phyloP scores from a whole-genome alignment of 1,140 invertebrate species.

The Diuraphis noxia region DNA sequence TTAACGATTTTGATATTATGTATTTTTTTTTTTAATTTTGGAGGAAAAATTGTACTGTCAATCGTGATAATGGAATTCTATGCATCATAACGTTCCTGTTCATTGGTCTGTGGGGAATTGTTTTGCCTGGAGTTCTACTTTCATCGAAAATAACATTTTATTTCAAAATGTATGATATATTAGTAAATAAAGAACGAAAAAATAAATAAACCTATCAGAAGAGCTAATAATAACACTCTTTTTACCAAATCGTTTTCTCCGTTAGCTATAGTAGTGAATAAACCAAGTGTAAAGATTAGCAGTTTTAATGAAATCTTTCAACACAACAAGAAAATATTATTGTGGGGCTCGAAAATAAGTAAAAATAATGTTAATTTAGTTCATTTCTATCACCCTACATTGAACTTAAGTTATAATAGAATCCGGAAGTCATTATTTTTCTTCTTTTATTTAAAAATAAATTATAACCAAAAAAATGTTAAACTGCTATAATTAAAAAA shows the following conservation, averaged over 20 bases:
- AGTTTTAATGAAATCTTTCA: conserved; percentile 32
- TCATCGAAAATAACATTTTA: conserved; percentile 22
- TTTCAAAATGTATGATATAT: conserved; percentile 18
- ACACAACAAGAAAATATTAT: conserved; percentile 24
- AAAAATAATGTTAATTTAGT: conserved; percentile 41
- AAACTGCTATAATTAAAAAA: not conserved
- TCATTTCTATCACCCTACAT: not conserved
- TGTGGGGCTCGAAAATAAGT: not conserved
- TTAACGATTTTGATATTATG: not conserved
- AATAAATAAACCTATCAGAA: conserved; percentile 1
- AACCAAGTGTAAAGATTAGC: conserved; percentile 47
- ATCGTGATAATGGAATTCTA: not conserved
- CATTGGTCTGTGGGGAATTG: conserved; percentile 23
- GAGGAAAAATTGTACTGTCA: not conserved
- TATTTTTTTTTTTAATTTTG: conserved; percentile 57
- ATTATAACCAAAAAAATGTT: not conserved
- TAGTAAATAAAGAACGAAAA: conserved; percentile 1
- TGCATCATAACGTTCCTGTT: conserved; percentile 23
- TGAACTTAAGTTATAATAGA: not conserved
- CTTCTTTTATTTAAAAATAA: conserved; percentile 1
- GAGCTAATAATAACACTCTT: conserved; percentile 32
- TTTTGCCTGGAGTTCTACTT: not conserved
- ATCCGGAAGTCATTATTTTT: conserved; percentile 8
- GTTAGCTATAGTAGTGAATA: not conserved
- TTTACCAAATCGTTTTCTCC: conserved; percentile 19